These are phyloP conservation scores for Dysmachus trigonus DNA, from an alignment of 2,888 invertebrate species.

Conservation along the genomic window DNA sequence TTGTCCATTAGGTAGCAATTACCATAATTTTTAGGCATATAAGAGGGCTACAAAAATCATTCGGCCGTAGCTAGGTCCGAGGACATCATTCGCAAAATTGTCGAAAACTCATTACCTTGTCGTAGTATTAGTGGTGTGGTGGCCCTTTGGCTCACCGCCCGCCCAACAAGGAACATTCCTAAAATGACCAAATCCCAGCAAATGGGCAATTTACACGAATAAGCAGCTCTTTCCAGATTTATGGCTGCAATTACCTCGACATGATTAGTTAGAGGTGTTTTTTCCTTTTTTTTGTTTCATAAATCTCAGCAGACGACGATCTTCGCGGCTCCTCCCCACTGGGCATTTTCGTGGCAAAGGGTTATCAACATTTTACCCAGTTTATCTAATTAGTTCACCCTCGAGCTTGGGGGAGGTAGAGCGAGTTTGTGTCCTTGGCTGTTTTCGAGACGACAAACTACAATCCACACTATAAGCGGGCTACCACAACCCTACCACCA, in stretches of 20 bases:
- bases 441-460: not conserved
- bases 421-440: not conserved
- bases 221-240: not conserved
- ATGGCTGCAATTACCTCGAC: slow-evolving; percentile 17
- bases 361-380: slow-evolving; percentile 16
- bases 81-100: not conserved
- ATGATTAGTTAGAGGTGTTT: slow-evolving; percentile 9
- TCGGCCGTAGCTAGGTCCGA: not conserved
- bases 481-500: not conserved
- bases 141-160: not conserved
- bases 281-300: not conserved
- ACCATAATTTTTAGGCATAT: not conserved
- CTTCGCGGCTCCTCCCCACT: not conserved
- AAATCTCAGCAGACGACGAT: not conserved
- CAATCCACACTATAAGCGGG: not conserved
- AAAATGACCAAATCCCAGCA: not conserved
- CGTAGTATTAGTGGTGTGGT: not conserved
- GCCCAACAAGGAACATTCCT: not conserved
- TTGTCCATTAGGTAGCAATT: not conserved
- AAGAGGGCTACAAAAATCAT: not conserved
- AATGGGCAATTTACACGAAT: slow-evolving; percentile 36
- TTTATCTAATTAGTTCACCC: not conserved
- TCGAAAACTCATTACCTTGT: not conserved
- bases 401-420: not conserved
- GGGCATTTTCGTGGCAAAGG: slow-evolving; percentile 2